Base-by-base conservation (phyloP, 1,140 invertebrate species). In the Orius insidiosus region DNA sequence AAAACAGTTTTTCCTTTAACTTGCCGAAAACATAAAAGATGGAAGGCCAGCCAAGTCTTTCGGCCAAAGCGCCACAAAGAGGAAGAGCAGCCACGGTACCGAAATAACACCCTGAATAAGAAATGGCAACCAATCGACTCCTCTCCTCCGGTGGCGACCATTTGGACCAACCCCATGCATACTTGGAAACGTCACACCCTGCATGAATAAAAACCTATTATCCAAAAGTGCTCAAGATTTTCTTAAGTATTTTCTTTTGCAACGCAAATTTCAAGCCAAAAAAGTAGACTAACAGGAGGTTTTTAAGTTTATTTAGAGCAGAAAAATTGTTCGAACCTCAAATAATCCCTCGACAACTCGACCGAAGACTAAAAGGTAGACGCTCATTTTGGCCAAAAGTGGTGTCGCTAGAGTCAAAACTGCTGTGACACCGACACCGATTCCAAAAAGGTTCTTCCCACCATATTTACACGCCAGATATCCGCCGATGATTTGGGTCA, bases 181-280 rank as follows among this genome's bases (percentile, higher is more conserved):
- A 52, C 83, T 80, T 4, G 87, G 87, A 62, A 87, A 92, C 1
- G 85, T 87, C 0, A 92, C 85, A 37, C 87, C 87, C 82, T 87
- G 49, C 7, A 37, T 24, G 7, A 24, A 24, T 4, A 24, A n/a
- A n/a, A n/a, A n/a, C n/a, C n/a, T n/a, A n/a, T n/a, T n/a, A n/a
- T n/a, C n/a, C n/a, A n/a, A n/a, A n/a, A n/a, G n/a, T n/a, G n/a
- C n/a, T n/a, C n/a, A n/a, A n/a, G n/a, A n/a, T n/a, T n/a, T n/a
- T n/a, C n/a, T n/a, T n/a, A n/a, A n/a, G n/a, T n/a, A n/a, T n/a
- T n/a, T n/a, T n/a, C n/a, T n/a, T n/a, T n/a, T n/a, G n/a, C n/a
- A n/a, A n/a, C n/a, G n/a, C n/a, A n/a, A n/a, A n/a, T n/a, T n/a
- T n/a, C n/a, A n/a, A n/a, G n/a, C n/a, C n/a, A n/a, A n/a, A n/a